Base-by-base conservation (phyloP, 2,888 invertebrate species). In the Coecobrya sp. region DNA sequence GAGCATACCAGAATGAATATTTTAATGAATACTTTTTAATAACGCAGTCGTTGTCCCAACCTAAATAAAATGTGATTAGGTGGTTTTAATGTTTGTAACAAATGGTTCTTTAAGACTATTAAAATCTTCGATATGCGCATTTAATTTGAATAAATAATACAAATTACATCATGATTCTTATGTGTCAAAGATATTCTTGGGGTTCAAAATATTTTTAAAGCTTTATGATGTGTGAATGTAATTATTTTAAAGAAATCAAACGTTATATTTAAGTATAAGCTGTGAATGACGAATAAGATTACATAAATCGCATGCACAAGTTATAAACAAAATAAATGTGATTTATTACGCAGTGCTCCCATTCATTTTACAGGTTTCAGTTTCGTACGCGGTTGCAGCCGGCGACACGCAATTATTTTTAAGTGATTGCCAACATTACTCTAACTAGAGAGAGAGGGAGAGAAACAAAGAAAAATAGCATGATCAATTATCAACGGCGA, bases 301-400 rank as follows among this genome's bases (percentile, higher is more conserved):
- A 7, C 25, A 22, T 19, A 62, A 10, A 4, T 4, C n/a, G 59
- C 36, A 13, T 70, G 11, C 19, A 1, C 4, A n/a, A 36, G 0
- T 22, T 1, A 8, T 25, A 86, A 52, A 45, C 7, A 73, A 59
- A 79, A 59, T 79, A 59, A 70, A 27, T 70, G 82, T 89, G 79
- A 85, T 85, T 90, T 85, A 90, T 76, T 59, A 45, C 84, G 25
- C 13, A n/a, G 59, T 59, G 65, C 22, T 70, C 42, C 70, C 76
- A 73, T 30, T 76, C 76, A 85, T 90, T 85, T 55, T 49, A 76
- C 45, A 25, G 3, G 13, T 84, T 84, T 36, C 25, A 30, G 0
- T 13, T 13, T 52, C 4, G 22, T 52, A n/a, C 13, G 16, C 76
- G 49, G 27, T 16, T 27, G 52, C 52, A 79, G 10, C n/a, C 16